phyloP scores from a whole-genome alignment of 64 coral and sea anemone species.

The Dendronephthya gigantea region DNA sequence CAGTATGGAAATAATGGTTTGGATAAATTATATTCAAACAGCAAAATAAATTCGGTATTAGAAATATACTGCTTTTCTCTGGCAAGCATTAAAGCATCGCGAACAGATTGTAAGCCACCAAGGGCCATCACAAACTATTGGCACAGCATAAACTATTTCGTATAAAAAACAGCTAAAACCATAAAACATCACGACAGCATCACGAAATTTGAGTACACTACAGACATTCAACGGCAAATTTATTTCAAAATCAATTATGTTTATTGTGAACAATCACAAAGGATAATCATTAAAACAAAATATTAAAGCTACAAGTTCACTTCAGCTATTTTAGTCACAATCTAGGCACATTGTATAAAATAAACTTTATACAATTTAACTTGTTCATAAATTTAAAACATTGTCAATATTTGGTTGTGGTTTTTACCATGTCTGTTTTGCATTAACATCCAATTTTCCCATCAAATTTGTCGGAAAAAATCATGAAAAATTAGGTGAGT shows the following conservation, averaged over 20 bases:
- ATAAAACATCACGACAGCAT: background rate
- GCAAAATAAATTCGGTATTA: slow-evolving; percentile 1
- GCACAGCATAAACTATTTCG: too few relatives aligned
- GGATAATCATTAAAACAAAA: background rate
- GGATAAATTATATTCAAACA: background rate
- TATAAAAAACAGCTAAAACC: too few relatives aligned
- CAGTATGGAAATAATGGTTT: background rate
- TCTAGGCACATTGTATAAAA: background rate
- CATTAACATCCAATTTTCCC: too few relatives aligned
- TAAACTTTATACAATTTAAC: too few relatives aligned
- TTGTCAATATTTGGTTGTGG: too few relatives aligned
- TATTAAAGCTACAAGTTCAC: background rate
- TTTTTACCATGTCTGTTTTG: too few relatives aligned
- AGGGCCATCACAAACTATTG: background rate
- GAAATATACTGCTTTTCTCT: background rate
- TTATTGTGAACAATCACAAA: background rate
- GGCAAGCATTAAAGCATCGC: background rate
- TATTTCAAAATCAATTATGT: background rate
- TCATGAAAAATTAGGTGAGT: background rate
- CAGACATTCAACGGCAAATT: too few relatives aligned
- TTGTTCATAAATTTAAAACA: too few relatives aligned
- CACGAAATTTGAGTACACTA: background rate
- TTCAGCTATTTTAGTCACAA: too few relatives aligned
- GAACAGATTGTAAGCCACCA: background rate
- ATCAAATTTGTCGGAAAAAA: background rate